phyloP scores from a whole-genome alignment of 2,888 invertebrate genomes.

The Caradrina clavipalpis region DNA sequence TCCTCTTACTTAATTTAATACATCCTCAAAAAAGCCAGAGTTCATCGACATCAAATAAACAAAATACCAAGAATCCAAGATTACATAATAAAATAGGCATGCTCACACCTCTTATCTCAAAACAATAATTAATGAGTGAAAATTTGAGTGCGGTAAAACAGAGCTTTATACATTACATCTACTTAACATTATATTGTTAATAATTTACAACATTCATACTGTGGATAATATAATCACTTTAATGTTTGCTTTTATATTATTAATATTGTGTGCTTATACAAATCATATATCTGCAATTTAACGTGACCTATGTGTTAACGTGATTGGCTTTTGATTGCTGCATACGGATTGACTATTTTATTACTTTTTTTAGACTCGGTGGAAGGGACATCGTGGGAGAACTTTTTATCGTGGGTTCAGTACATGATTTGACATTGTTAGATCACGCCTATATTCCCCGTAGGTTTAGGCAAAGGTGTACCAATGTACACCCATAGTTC shows the following conservation, averaged over 20 bases:
- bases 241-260: conserved; percentile 68
- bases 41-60: conserved; percentile 8
- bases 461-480: no score
- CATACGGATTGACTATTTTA: conserved; percentile 47
- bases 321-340: conserved; percentile 62
- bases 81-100: conserved; percentile 20
- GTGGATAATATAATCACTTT: conserved; percentile 75
- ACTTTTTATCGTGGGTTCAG: no score
- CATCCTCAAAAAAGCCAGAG: neutral
- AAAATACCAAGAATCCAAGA: neutral
- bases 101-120: conserved; percentile 52
- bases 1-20: neutral
- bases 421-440: no score
- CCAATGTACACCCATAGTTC: no score
- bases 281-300: conserved; percentile 67
- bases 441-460: no score
- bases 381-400: no score
- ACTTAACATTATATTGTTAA: conserved; percentile 68
- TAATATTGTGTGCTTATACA: conserved; percentile 78
- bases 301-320: conserved; percentile 55
- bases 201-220: conserved; percentile 82
- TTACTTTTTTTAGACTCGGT: neutral
- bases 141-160: conserved; percentile 64
- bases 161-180: conserved; percentile 65
- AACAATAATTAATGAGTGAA: conserved; percentile 53